Evolutionary conservation across 1,140 invertebrate genomes (phyloP), one percentile per base, ranked within the genome.

Genomic region (Diorhabda sublineata): DNA sequence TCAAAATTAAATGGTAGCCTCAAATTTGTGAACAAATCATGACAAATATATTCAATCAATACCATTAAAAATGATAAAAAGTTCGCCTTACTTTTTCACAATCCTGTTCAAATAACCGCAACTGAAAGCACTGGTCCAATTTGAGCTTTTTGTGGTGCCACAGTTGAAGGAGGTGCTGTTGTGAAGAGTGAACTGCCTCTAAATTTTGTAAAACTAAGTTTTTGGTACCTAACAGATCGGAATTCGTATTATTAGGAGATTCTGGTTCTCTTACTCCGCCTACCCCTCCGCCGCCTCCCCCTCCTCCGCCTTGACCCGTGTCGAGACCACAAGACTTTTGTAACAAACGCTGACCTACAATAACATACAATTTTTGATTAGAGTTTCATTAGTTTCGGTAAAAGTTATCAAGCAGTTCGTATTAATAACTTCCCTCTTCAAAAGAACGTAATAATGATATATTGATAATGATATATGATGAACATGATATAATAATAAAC

Each of bases 31-130:
- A 26, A 26, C 1, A 26, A 26, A 26, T 26, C 26, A 26, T 26
- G 26, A 26, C 26, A 26, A 1, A 26, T 26, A 26, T 26, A 26
- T 26, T 26, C 1, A 26, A 26, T 26, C 26, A 26, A 26, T 26
- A 26, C 26, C 26, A 26, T 26, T 26, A 26, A 26, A 26, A 26
- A 26, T 26, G 1, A 26, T 26, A 26, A 26, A 26, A 26, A 26
- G 26, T 26, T 1, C 26, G 0, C 26, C 58, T 69, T 78, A 93
- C 91, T 86, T 98, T 97, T 81, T 98, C 95, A 74, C 95, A 97
- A 82, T 98, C 96, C 81, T 97, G 94, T 83, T 99, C 97, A 81
- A 98, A 98, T 9, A 98, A 85, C 61, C 96, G 86, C 69, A 98
- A 85, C 78, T 98, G 96, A 80, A 97, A 93, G 80, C 96, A 97